Evolutionary conservation across 2,113 vertebrate species (phyloP).

Genomic region (Calypte anna): DNA sequence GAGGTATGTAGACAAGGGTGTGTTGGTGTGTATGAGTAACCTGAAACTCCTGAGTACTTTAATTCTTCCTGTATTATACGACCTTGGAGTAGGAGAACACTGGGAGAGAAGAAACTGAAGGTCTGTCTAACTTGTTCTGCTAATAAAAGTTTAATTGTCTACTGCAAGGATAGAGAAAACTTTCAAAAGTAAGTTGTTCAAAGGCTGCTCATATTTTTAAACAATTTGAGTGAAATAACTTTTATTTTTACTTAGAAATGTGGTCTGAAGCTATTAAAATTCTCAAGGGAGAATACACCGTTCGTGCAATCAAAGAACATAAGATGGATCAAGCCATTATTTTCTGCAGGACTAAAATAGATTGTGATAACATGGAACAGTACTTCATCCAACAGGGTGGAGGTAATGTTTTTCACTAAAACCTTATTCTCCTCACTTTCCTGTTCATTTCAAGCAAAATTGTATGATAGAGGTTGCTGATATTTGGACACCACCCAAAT

Average conservation of each 20-base stretch:
- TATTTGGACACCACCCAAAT: not conserved
- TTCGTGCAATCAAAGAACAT: conserved; percentile 95
- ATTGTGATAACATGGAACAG: conserved; percentile 98
- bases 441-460: not conserved
- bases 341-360: conserved; percentile 98
- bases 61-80: not conserved
- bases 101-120: not conserved
- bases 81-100: not conserved
- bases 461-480: not conserved
- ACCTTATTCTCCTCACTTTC: not conserved
- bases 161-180: not conserved
- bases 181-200: not conserved
- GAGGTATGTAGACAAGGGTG: not conserved
- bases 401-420: conserved; percentile 74
- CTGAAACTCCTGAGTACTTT: not conserved
- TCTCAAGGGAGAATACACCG: conserved; percentile 92
- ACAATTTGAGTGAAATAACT: not conserved
- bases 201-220: not conserved
- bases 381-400: conserved; percentile 96
- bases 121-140: not conserved
- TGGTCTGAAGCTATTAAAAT: conserved; percentile 98
- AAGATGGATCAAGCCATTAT: conserved; percentile 99
- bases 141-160: not conserved
- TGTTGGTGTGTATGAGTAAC: not conserved
- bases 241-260: conserved; percentile 83